These are phyloP conservation scores for Mastigias papua DNA, from an alignment of 30 jellyfish, hydroid and myxozoan genomes.

Conservation along the genomic window DNA sequence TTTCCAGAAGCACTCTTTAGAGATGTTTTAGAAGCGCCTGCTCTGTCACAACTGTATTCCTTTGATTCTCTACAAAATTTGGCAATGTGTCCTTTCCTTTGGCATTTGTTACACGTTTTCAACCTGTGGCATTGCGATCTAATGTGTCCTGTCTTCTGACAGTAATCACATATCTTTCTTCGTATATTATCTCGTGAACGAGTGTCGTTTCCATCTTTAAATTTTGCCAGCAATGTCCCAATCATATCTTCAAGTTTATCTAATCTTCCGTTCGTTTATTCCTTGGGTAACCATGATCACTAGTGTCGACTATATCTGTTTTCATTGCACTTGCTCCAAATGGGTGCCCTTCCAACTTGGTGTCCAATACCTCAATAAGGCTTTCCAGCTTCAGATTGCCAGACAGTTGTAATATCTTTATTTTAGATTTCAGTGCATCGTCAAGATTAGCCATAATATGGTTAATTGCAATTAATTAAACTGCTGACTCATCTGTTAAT, in stretches of 20 bases:
- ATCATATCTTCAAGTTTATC: background rate
- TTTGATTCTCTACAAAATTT: constrained; percentile 11
- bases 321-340: constrained; percentile 12
- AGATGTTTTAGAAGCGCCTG: background rate
- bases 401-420: constrained; percentile 40
- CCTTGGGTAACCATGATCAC: too few relatives aligned
- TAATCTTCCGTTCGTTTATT: background rate
- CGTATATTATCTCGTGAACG: background rate
- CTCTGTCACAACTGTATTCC: background rate
- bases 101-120: constrained; percentile 17
- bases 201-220: background rate
- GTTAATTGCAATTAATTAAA: constrained; percentile 19
- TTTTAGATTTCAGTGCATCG: constrained; percentile 18
- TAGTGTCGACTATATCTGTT: background rate
- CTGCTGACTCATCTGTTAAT: constrained; percentile 16
- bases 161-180: constrained; percentile 13
- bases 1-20: background rate
- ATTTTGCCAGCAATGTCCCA: background rate
- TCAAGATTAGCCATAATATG: constrained; percentile 31
- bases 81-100: constrained; percentile 26
- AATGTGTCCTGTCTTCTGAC: constrained; percentile 47
- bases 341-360: constrained; percentile 29
- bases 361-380: constrained; percentile 28
- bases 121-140: constrained; percentile 25
- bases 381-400: constrained; percentile 53